phyloP scores from a whole-genome alignment of 1,140 invertebrate species.

The Callitettix versicolor region DNA sequence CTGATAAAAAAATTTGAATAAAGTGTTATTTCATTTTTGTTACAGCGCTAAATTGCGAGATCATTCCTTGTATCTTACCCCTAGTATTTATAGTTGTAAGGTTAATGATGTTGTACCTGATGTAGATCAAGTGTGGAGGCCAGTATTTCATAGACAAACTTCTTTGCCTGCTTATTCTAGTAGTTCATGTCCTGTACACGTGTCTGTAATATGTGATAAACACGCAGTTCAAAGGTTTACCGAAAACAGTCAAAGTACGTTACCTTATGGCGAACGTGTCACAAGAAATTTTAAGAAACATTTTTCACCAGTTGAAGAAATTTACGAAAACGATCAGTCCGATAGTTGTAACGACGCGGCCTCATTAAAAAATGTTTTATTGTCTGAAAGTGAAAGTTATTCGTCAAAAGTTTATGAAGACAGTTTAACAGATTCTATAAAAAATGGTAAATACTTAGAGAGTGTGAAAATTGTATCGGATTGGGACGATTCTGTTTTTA shows the following conservation, averaged over 20 bases:
- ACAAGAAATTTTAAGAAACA: too few relatives aligned
- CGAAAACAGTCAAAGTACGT: too few relatives aligned
- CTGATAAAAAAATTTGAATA: too few relatives aligned
- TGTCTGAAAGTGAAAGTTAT: not conserved
- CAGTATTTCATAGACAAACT: constrained; percentile 6
- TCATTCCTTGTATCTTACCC: not conserved
- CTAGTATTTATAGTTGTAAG: constrained; percentile 9
- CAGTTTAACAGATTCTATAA: too few relatives aligned
- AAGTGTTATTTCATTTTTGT: constrained; percentile 4
- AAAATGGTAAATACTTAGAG: constrained; percentile 8
- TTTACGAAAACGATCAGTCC: too few relatives aligned
- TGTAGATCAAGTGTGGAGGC: not conserved
- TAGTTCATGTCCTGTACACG: not conserved
- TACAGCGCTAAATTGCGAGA: constrained; percentile 4
- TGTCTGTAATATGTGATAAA: constrained; percentile 6
- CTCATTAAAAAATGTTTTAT: not conserved
- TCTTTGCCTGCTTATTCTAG: not conserved
- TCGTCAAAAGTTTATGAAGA: too few relatives aligned
- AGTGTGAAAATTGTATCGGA: constrained; percentile 9
- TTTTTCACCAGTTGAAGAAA: too few relatives aligned
- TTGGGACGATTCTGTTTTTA: constrained; percentile 8
- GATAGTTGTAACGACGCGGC: not conserved
- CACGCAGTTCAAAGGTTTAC: not conserved
- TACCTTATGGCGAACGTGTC: too few relatives aligned
- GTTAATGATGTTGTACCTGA: not conserved